Conservation (phyloP, 2,888 invertebrate genomes). For the Tinea pellionella region DNA sequence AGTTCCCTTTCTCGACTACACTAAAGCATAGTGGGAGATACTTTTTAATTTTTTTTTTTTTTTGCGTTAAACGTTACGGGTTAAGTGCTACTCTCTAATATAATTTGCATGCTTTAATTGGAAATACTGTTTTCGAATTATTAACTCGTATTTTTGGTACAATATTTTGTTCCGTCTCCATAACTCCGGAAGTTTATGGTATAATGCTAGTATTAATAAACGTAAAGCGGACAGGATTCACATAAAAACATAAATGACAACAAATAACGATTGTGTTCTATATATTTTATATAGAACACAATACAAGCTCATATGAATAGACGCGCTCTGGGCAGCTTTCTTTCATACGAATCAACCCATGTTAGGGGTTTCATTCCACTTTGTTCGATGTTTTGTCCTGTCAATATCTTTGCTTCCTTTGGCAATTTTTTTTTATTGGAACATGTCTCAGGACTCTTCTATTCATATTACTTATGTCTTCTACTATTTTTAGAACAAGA, state of each 20-base stretch:
- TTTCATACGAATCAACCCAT: constrained; percentile 30
- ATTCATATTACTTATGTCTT: constrained; percentile 23
- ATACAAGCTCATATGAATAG: constrained; percentile 17
- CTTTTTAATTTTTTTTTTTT: too few relatives aligned
- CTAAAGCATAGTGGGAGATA: too few relatives aligned
- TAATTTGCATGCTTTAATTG: too few relatives aligned
- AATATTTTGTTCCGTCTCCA: neutral
- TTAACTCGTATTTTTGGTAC: too few relatives aligned
- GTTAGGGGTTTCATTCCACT: constrained; percentile 27
- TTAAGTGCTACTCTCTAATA: too few relatives aligned
- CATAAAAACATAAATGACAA: constrained; percentile 40
- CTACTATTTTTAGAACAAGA: neutral
- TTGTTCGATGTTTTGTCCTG: constrained; percentile 20
- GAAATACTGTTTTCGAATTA: too few relatives aligned
- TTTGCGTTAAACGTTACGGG: too few relatives aligned
- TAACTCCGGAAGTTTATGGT: neutral
- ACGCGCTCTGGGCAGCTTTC: constrained; percentile 17
- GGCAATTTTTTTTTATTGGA: constrained; percentile 19
- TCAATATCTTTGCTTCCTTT: constrained; percentile 31
- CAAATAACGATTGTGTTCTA: constrained; percentile 47
- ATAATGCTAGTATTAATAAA: constrained; percentile 1
- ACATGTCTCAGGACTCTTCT: neutral
- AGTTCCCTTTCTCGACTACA: too few relatives aligned
- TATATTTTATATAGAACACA: constrained; percentile 19
- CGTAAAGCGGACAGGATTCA: constrained; percentile 1